These are phyloP conservation scores for Aotus griseimembra DNA, from an alignment of 2,797 vertebrate species.

Conservation along the genomic window DNA sequence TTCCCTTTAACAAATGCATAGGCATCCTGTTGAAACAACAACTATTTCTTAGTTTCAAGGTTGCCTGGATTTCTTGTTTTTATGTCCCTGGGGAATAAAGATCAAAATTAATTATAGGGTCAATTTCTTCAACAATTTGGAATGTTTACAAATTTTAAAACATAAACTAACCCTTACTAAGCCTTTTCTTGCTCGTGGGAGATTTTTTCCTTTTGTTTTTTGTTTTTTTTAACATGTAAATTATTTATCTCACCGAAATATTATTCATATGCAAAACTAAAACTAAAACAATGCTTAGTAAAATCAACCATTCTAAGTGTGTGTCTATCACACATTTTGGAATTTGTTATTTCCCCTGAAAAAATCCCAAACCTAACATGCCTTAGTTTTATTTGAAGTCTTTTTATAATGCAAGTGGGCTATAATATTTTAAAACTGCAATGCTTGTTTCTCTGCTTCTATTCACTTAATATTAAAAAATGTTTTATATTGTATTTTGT, in stretches of 20 bases:
- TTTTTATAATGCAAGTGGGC: neutral
- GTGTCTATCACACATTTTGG: neutral
- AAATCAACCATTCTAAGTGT: neutral
- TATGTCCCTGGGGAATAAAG: neutral
- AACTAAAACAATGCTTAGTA: neutral
- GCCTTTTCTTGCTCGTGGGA: neutral
- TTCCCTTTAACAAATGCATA: neutral
- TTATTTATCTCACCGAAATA: neutral
- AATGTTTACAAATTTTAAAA: neutral
- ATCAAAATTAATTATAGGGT: neutral
- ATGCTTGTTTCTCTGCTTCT: neutral
- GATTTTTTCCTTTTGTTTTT: neutral
- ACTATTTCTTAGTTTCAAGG: neutral
- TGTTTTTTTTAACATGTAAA: neutral
- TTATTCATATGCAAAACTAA: neutral
- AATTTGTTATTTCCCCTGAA: conserved; percentile 17
- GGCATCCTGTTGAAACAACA: neutral
- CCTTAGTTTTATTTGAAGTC: neutral
- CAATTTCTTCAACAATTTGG: neutral
- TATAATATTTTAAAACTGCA: neutral
- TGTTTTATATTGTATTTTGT: neutral
- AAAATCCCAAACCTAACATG: neutral
- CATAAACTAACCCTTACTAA: neutral
- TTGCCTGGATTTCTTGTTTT: neutral
- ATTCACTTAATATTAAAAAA: neutral